Evolutionary conservation across 2,888 invertebrate genomes (phyloP), one percentile per base, ranked within the genome.

Genomic region (Apodemia zela): DNA sequence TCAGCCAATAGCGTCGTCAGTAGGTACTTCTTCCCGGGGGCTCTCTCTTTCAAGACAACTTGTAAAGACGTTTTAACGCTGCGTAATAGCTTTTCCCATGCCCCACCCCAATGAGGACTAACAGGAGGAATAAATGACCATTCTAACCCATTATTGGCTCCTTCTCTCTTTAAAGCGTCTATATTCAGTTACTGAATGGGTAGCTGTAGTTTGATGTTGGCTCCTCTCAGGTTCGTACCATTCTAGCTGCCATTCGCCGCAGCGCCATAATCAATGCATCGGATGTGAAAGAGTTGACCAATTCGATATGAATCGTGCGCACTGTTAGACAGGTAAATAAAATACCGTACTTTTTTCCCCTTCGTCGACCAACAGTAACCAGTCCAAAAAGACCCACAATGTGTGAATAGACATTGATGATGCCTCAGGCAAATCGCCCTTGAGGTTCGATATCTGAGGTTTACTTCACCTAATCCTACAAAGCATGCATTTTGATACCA

Each of bases 331-430:
- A 57, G 10, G 57, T 62, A 58, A 62, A 62, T 38, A 71, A 65
- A 70, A 68, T 63, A 67, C 69, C 67, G 69, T 71, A 70, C 71
- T 68, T 70, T 70, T 72, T 72, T 71, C 70, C 67, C 71, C 8
- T n/a, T 49, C 49, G 49, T 49, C 49, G 8, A 10, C 49, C 49
- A 3, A 11, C 11, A 49, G 49, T 15, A 8, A 49, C 49, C 49
- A 49, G 17, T 17, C 49, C 49, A 49, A 49, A 49, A 17, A 49
- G 49, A 8, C 6, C 49, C 49, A 49, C 49, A 18, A 15, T 8
- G 7, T 6, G 49, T 49, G 7, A 49, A 49, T 17, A 18, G 49
- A 10, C 49, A 8, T 10, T 18, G 49, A 49, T 49, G 17, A 49
- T 8, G 49, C 49, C 8, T n/a, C 49, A 8, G 49, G 49, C n/a